Conservation (phyloP, 2,888 invertebrate species). For the Keiferia lycopersicella region DNA sequence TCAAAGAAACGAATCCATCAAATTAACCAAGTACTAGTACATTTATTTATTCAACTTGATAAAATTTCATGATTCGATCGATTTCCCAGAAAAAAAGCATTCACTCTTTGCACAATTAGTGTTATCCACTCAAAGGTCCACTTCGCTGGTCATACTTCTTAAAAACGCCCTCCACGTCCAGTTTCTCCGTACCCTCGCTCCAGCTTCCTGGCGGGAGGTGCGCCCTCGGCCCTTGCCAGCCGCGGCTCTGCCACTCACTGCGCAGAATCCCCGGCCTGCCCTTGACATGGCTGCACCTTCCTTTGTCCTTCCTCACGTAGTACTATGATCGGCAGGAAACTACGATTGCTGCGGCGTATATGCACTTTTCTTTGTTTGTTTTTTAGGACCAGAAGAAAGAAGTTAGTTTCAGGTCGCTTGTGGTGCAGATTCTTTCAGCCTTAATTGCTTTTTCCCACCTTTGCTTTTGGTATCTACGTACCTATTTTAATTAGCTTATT, state of each 20-base stretch:
- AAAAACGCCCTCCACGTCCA: conserved; percentile 24
- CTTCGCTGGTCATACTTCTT: too few relatives aligned
- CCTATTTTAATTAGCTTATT: too few relatives aligned
- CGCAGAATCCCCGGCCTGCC: conserved; percentile 77
- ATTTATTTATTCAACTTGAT: too few relatives aligned
- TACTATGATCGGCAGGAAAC: not conserved
- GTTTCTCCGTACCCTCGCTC: conserved; percentile 39
- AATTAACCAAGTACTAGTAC: too few relatives aligned
- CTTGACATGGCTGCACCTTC: conserved; percentile 67
- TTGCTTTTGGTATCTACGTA: too few relatives aligned
- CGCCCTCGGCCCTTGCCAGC: conserved; percentile 33
- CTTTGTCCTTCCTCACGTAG: conserved; percentile 61
- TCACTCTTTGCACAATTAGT: not conserved
- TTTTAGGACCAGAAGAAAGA: too few relatives aligned
- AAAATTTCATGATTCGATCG: too few relatives aligned
- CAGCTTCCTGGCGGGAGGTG: conserved; percentile 39
- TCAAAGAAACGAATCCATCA: too few relatives aligned
- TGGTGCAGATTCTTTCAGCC: too few relatives aligned
- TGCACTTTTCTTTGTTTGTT: conserved; percentile 31
- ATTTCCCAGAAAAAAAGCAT: not conserved
- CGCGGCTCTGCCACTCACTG: conserved; percentile 40
- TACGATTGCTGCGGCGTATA: conserved; percentile 45
- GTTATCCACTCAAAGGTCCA: conserved; percentile 7
- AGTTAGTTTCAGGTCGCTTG: not conserved
- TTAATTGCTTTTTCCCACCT: too few relatives aligned